A percentile compares a stretch with the other conserved stretches of the same genome.
Evolutionary conservation across 2,113 vertebrate species (phyloP).

Genomic region (Monarcha castaneiventris): DNA sequence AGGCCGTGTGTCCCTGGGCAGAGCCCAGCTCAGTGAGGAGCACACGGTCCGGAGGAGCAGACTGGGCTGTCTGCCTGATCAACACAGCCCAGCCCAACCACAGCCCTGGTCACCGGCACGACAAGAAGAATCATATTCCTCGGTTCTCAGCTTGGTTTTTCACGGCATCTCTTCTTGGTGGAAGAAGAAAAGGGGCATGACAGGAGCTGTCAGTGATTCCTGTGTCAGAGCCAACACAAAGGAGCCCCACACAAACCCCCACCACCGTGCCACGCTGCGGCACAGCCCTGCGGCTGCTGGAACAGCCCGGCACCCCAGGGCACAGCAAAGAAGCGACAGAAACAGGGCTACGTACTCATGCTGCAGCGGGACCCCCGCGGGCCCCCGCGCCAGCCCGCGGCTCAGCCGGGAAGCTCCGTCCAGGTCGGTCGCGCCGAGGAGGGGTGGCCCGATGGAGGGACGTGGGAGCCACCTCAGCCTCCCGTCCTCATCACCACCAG

Average conservation of each 20-base stretch:
- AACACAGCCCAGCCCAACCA: neutral
- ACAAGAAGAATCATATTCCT: neutral
- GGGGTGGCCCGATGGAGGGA: neutral
- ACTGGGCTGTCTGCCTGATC: fast-evolving
- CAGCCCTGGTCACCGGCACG: fast-evolving
- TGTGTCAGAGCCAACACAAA: neutral
- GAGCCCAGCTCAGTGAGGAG: fast-evolving
- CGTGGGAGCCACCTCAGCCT: neutral
- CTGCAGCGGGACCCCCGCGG: neutral
- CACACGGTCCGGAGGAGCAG: fast-evolving
- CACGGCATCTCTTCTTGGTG: neutral
- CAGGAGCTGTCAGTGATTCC: neutral
- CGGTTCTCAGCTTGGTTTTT: neutral
- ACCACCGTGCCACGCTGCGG: fast-evolving
- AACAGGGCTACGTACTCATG: neutral
- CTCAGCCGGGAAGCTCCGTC: neutral
- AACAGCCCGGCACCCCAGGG: neutral
- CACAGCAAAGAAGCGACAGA: neutral
- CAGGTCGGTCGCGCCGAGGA: neutral
- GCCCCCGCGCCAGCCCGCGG: neutral
- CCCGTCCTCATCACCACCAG: neutral
- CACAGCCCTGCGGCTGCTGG: neutral
- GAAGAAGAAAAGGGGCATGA: neutral
- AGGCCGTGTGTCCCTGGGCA: fast-evolving
- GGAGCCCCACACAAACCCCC: fast-evolving